Percentiles rank a stretch among this genome's conserved stretches.
Evolutionary conservation across 2,888 invertebrate species (phyloP).

Genomic region (Platypus cylindrus): DNA sequence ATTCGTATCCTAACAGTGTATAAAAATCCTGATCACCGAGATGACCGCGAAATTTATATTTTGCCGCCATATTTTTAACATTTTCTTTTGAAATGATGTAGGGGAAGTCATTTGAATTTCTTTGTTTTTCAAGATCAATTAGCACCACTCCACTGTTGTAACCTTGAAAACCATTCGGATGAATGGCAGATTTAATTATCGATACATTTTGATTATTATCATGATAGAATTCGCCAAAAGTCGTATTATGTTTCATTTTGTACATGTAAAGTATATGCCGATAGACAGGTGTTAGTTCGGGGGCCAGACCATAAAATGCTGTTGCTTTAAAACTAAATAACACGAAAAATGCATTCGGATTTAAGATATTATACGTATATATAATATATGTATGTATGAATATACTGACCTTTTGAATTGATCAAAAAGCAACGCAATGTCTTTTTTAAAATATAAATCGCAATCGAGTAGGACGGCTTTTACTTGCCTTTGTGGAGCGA

Average conservation of each 20-base stretch:
- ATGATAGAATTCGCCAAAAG: constrained; percentile 38
- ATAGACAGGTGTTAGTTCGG: constrained; percentile 68
- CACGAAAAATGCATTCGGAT: no score
- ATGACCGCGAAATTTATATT: constrained; percentile 56
- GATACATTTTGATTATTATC: constrained; percentile 28
- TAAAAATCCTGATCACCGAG: constrained; percentile 77
- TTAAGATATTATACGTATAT: background rate
- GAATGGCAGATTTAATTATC: constrained; percentile 16
- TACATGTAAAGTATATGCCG: constrained; percentile 58
- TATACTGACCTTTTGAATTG: constrained; percentile 47
- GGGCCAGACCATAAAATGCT: constrained; percentile 57
- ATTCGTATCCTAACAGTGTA: constrained; percentile 55
- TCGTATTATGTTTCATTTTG: constrained; percentile 46
- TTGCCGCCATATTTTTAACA: constrained; percentile 42
- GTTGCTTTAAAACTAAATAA: constrained; percentile 42
- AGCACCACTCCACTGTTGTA: constrained; percentile 71
- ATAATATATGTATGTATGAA: background rate
- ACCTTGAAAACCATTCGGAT: constrained; percentile 52
- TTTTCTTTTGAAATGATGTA: constrained; percentile 41
- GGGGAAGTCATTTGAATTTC: constrained; percentile 48
- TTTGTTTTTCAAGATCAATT: constrained; percentile 52
- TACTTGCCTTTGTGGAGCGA: constrained; percentile 48
- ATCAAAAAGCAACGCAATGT: constrained; percentile 50
- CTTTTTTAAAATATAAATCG: constrained; percentile 60
- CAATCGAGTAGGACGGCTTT: constrained; percentile 61